These are phyloP conservation scores for Ciconia maguari DNA, from an alignment of 2,113 vertebrate genomes.

Conservation along the genomic window DNA sequence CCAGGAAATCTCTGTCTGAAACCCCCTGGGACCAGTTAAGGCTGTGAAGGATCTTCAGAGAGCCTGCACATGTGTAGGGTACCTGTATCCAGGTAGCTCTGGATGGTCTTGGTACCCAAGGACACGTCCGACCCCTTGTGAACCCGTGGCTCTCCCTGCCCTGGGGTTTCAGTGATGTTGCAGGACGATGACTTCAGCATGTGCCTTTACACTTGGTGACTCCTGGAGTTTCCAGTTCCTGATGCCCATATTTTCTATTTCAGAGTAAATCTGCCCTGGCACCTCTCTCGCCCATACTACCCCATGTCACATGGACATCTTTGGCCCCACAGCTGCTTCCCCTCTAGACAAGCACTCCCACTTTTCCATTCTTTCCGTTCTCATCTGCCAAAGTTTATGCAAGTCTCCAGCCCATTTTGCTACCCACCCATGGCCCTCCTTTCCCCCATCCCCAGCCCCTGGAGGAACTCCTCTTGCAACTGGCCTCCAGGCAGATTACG, in stretches of 20 bases:
- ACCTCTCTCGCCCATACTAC: neutral
- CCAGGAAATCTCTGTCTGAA: neutral
- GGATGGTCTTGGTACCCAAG: neutral
- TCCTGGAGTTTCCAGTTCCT: neutral
- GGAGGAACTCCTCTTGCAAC: neutral
- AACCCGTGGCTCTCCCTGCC: neutral
- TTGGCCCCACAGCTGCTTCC: neutral
- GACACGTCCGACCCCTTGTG: neutral
- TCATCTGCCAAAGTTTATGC: neutral
- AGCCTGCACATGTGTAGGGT: rapidly evolving
- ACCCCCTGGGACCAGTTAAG: neutral
- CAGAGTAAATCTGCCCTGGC: neutral
- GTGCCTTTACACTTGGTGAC: neutral
- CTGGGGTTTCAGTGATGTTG: neutral
- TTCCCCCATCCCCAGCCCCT: neutral
- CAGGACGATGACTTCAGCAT: neutral
- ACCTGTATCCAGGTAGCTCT: neutral
- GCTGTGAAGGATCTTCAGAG: neutral
- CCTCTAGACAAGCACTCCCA: neutral
- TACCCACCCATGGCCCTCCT: neutral
- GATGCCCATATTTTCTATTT: neutral
- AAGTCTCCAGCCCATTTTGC: neutral
- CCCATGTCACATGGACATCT: neutral
- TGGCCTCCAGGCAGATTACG: neutral
- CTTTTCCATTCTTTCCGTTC: neutral